Evolutionary conservation across 1,140 invertebrate genomes (phyloP), one percentile per base, ranked within the genome.

Genomic region (Heterodera carotae): DNA sequence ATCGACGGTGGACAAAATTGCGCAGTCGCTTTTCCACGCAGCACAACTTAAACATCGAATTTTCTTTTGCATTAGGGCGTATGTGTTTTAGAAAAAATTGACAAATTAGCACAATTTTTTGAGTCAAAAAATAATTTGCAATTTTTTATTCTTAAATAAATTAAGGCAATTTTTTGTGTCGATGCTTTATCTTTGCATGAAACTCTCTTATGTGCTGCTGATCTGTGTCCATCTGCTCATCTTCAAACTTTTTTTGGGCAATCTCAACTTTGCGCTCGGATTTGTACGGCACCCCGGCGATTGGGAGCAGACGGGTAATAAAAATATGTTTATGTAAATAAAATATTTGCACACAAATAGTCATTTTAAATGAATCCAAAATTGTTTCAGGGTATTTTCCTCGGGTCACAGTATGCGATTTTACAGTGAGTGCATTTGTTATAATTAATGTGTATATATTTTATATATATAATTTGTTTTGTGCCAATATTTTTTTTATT

Each of bases 341-440:
- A n/a, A n/a, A n/a, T n/a, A n/a, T n/a, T n/a, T n/a, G n/a, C n/a
- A n/a, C n/a, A n/a, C n/a, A n/a, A n/a, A n/a, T n/a, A n/a, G n/a
- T n/a, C 39, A 0, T 69, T 75, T 6, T 27, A 29, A 76, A 33
- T 76, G 22, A 48, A 4, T 10, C 36, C 10, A 39, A 4, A 39
- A 10, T 18, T 53, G 12, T 4, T 53, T 80, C 25, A 22, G 80
- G 84, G 2, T 75, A 80, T 68, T 84, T 84, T 64, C 83, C 84
- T 15, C 75, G 83, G 3, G 83, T 84, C 7, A 84, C 82, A 22
- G 79, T 84, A 27, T 84, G 84, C 66, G 84, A 86, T 70, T 85
- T 83, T 68, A 27, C 53, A 12, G 77, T 82, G 66, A 34, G 71
- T 79, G n/a, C 31, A 3, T 53, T 29, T 43, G 31, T 27, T 15